Evolutionary conservation across 1,140 invertebrate species (phyloP).

Genomic region (Diorhabda carinulata): DNA sequence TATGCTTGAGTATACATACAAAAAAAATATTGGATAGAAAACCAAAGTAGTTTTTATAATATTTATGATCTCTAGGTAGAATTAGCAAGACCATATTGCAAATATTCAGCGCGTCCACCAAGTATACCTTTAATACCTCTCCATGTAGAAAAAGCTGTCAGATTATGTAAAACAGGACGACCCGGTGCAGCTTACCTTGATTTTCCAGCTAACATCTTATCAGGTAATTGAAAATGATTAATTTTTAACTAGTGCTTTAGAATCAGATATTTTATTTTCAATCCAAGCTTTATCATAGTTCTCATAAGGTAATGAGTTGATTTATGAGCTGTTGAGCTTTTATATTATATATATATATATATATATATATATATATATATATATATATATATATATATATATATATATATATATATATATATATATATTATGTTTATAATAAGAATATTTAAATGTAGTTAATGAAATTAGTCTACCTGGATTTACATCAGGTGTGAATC

Average conservation of each 20-base stretch:
- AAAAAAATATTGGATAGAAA: too few relatives aligned
- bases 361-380: slow-evolving; percentile 3
- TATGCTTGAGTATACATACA: too few relatives aligned
- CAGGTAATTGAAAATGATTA: slow-evolving; percentile 10
- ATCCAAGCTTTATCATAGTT: too few relatives aligned
- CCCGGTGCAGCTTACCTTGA: slow-evolving; percentile 87
- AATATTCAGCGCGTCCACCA: slow-evolving; percentile 86
- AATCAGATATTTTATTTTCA: too few relatives aligned
- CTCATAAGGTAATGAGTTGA: too few relatives aligned
- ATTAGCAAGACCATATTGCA: slow-evolving; percentile 76
- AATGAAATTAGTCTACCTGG: too few relatives aligned
- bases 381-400: slow-evolving; percentile 3
- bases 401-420: too few relatives aligned
- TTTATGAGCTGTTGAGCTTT: too few relatives aligned
- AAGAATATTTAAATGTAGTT: neutral
- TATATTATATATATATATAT: neutral
- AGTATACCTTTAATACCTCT: slow-evolving; percentile 75
- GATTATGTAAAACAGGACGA: slow-evolving; percentile 78
- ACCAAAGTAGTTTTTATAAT: too few relatives aligned
- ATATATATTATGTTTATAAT: too few relatives aligned
- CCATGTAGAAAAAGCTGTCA: slow-evolving; percentile 89
- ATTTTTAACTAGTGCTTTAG: too few relatives aligned
- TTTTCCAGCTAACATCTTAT: slow-evolving; percentile 76
- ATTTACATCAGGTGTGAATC: too few relatives aligned
- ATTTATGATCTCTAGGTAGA: slow-evolving; percentile 59